Conservation (phyloP, 2,797 vertebrate genomes). For the Pampus argenteus region DNA sequence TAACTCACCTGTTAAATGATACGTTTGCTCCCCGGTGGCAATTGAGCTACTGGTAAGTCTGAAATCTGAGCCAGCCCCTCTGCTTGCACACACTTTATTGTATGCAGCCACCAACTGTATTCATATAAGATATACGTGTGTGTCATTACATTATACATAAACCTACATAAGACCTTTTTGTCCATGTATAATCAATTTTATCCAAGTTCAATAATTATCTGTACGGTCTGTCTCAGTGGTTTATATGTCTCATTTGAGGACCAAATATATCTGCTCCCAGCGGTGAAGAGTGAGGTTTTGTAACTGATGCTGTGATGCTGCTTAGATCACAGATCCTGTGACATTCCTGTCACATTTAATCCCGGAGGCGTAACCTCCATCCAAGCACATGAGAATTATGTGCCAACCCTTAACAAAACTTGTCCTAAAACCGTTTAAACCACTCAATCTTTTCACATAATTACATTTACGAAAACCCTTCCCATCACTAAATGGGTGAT, state of each 20-base stretch:
- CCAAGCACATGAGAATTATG: slow-evolving; percentile 20
- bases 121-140: slow-evolving; percentile 1
- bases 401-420: slow-evolving; percentile 16
- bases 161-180: slow-evolving; percentile 4
- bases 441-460: slow-evolving; percentile 8
- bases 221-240: background rate
- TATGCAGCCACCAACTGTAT: slow-evolving; percentile 9
- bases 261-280: slow-evolving; percentile 23
- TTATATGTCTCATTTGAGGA: background rate
- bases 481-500: too few species aligned
- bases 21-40: slow-evolving; percentile 11
- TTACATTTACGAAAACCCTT: slow-evolving; percentile 8
- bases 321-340: slow-evolving; percentile 45
- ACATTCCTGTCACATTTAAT: slow-evolving; percentile 68
- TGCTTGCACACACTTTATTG: slow-evolving; percentile 20
- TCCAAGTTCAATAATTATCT: background rate
- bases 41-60: slow-evolving; percentile 39
- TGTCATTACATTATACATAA: slow-evolving; percentile 9
- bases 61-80: slow-evolving; percentile 73
- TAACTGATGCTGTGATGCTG: slow-evolving; percentile 48
- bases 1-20: slow-evolving; percentile 43
- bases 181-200: background rate
- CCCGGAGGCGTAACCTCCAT: slow-evolving; percentile 34
- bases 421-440: slow-evolving; percentile 8
- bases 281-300: slow-evolving; percentile 36